Base-by-base conservation (phyloP, 2,797 vertebrate genomes). In the Eurystomus glaucurus region DNA sequence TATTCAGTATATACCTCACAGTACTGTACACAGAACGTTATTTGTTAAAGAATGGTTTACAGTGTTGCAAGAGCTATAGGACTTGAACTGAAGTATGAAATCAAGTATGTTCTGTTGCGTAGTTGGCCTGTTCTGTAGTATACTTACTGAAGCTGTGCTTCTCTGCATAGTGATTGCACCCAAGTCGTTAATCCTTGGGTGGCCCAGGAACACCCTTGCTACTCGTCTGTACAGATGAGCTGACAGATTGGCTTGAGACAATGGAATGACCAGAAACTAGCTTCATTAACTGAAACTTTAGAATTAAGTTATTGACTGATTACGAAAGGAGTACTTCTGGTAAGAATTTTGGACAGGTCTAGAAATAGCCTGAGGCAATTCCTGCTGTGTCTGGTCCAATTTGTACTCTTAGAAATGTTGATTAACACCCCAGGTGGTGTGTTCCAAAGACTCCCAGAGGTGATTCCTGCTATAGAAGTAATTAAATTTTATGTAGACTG, bases 101-200 rank as follows among this genome's bases (percentile, higher is more conserved):
- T 41, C 13, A 61, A 18, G 5, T 50, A 46, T 10, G 1, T 28
- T 84, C 23, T 35, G 4, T 28, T 7, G 3, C 25, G 52, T 23
- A 68, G 39, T 11, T 64, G 20, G 20, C 3, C 7, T 57, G 6
- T 83, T 66, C 20, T 25, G 15, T 21, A 48, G 4, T 10, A 2
- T 41, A 12, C 4, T 39, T 41, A 14, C 4, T 35, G 6, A 7
- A 13, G 4, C 14, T 70, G 12, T 66, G 48, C 13, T 10, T 71
- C 12, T 33, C 10, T 80, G 23, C 55, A 50, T 5, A 43, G 15
- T 0, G 0, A 23, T 43, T 50, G 5, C 20, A 72, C 26, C 0
- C 0, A 1, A 58, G 20, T 29, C 5, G 13, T 79, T 45, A 54
- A 39, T 74, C 86, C 29, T 45, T 58, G 37, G 12, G 26, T 66